Base-by-base conservation (phyloP, 2,888 invertebrate species). In the Ecdyonurus torrentis region DNA sequence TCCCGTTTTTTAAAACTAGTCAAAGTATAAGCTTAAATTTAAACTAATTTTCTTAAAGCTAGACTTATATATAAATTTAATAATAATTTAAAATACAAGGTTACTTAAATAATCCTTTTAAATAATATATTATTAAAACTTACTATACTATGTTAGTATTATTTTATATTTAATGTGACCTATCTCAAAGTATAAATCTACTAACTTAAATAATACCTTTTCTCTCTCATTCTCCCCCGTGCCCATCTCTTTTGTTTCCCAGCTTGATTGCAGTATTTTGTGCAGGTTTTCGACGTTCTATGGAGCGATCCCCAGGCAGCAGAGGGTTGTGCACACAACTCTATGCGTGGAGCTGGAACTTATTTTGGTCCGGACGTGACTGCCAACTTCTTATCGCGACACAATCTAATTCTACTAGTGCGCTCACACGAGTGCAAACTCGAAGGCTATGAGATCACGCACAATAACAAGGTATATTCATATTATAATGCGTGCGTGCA, bases 281-380 rank as follows among this genome's bases (percentile, higher is more conserved):
- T 71, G 0, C 70, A 92, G 91, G 85, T 95, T n/a, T 86, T 94
- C 71, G 95, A 95, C 74, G 83, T 94, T 50, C 79, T 95, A 68
- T 95, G 95, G 95, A 92, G 92, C 69, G 95, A 95, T 76, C 95
- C 95, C 0, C 88, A 88, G 73, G 81, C 83, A 63, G 81, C 78
- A 1, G 82, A 84, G 7, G 91, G 91, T 1, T 91, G 91, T 71
- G 82, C 85, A 66, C 90, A 91, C 1, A 92, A 92, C 71, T 84
- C 84, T 5, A 79, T 91, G 64, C 81, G 93, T 19, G 95, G 95
- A 0, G 95, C 94, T 2, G 95, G 95, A 1, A 89, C 90, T 1
- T 94, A 93, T 76, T 95, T 93, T 73, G 95, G 95, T 0, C 91
- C 93, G 0, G 93, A 95, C 72, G 85, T 93, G 60, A 91, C 93